Conservation (phyloP, 2,888 invertebrate genomes). For the Gymnosoma rotundatum region DNA sequence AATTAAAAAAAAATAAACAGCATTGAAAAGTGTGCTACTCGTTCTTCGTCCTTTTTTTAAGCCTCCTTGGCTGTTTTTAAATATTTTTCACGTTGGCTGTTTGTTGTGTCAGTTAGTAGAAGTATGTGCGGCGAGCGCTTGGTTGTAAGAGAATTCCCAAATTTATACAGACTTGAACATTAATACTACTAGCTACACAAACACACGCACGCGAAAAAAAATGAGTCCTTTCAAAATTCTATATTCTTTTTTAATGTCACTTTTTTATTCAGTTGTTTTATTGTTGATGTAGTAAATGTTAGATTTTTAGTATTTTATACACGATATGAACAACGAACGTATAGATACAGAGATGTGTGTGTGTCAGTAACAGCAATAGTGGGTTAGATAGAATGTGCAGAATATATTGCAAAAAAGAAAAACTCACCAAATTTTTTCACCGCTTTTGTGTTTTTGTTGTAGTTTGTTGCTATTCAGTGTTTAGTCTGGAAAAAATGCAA, state of each 20-base stretch:
- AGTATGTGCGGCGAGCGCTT: conserved; percentile 36
- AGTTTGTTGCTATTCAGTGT: conserved; percentile 56
- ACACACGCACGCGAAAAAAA: conserved; percentile 61
- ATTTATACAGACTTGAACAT: conserved; percentile 20
- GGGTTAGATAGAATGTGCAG: conserved; percentile 29
- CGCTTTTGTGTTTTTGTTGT: conserved; percentile 15
- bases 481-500: conserved; percentile 65
- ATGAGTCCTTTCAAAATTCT: conserved; percentile 67
- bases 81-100: conserved; percentile 53
- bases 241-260: conserved; percentile 64
- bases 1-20: conserved; percentile 43
- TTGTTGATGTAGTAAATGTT: conserved; percentile 60
- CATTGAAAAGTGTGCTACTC: conserved; percentile 56
- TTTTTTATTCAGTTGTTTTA: conserved; percentile 47
- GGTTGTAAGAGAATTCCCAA: conserved; percentile 50
- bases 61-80: conserved; percentile 37
- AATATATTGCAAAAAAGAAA: conserved; percentile 58
- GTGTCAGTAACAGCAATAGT: not conserved
- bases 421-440: conserved; percentile 48
- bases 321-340: conserved; percentile 34
- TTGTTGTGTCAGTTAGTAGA: conserved; percentile 21
- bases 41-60: conserved; percentile 53
- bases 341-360: conserved; percentile 9
- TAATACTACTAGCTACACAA: conserved; percentile 13
- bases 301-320: conserved; percentile 60